Percentiles rank a stretch among this genome's conserved stretches.
phyloP scores from a whole-genome alignment of 2,797 vertebrate genomes.

The Tiaroga cobitis region DNA sequence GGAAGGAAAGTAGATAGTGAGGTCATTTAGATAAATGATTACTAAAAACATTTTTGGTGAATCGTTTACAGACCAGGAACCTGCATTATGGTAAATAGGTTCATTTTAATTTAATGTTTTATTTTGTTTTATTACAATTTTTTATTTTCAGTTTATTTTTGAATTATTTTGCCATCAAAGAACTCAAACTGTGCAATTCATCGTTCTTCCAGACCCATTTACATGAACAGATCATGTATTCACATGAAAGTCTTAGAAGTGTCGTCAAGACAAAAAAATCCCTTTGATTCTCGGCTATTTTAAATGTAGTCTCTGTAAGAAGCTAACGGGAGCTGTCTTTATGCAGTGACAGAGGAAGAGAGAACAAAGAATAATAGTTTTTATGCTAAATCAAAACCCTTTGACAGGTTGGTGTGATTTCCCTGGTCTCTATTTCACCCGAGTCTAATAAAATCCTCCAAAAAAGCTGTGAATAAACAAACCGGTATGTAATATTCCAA shows the following conservation, averaged over 20 bases:
- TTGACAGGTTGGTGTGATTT: slow-evolving; percentile 7
- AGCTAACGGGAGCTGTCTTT: slow-evolving; percentile 29
- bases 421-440: slow-evolving; percentile 3
- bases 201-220: not conserved
- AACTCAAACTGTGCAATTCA: not conserved
- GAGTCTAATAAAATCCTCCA: slow-evolving; percentile 27
- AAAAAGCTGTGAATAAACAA: slow-evolving; percentile 43
- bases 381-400: slow-evolving; percentile 30
- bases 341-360: slow-evolving; percentile 3
- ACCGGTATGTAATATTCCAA: slow-evolving; percentile 25
- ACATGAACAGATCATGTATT: slow-evolving; percentile 16
- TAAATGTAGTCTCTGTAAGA: slow-evolving; percentile 13
- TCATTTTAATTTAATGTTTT: not conserved
- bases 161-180: slow-evolving; percentile 3
- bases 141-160: too few species aligned
- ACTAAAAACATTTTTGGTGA: not conserved
- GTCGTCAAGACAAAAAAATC: slow-evolving; percentile 6
- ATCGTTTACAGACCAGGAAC: not conserved
- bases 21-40: not conserved
- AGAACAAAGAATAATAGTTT: slow-evolving; percentile 31
- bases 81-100: not conserved
- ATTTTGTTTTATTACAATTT: too few species aligned
- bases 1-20: not conserved
- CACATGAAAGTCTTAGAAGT: slow-evolving; percentile 13
- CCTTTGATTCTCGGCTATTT: slow-evolving; percentile 21